Base-by-base conservation (phyloP, 2,888 invertebrate genomes). In the Drosophila tanythrix region DNA sequence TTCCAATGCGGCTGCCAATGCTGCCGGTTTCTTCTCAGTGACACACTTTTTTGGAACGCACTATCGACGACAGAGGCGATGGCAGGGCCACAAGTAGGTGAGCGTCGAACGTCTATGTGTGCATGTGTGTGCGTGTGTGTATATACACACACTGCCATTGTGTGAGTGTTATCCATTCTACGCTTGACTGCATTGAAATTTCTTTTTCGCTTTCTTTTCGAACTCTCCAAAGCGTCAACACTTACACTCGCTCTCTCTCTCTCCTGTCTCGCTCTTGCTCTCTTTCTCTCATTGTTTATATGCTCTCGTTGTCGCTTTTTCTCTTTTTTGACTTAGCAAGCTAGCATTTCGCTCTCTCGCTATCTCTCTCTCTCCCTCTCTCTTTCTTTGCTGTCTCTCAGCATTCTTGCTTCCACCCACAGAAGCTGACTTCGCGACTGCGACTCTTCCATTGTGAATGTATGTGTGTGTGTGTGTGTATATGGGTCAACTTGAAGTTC, bases 151-250 rank as follows among this genome's bases (percentile, higher is more conserved):
- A 15, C 46, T 21, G 13, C 21, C 21, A 3, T 21, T 21, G 21
- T 13, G 21, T 21, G 46, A 79, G 55, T 58, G 70, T 66, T 88
- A 82, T 87, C 67, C 88, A 87, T 85, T 84, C 76, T 87, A 87
- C 89, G 89, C 88, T 84, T 89, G 76, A 76, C 43, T 87, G 84
- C 89, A 82, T 87, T 85, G 79, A 89, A 85, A 85, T 85, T 85
- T 85, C 88, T 85, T 85, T 85, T 85, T 85, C 85, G 85, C 89
- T 85, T 85, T 85, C 85, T 89, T 89, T 85, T 85, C 85, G 82
- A 84, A 77, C 72, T 81, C 80, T 77, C 74, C 75, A 67, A 59
- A 65, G 52, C 59, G 35, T 8, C 60, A 68, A 58, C 61, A 71
- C 68, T 74, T 76, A 57, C 73, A 63, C 70, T 76, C 73, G 68